phyloP scores from a whole-genome alignment of 64 coral and sea anemone genomes.

The Montipora efflorescens region DNA sequence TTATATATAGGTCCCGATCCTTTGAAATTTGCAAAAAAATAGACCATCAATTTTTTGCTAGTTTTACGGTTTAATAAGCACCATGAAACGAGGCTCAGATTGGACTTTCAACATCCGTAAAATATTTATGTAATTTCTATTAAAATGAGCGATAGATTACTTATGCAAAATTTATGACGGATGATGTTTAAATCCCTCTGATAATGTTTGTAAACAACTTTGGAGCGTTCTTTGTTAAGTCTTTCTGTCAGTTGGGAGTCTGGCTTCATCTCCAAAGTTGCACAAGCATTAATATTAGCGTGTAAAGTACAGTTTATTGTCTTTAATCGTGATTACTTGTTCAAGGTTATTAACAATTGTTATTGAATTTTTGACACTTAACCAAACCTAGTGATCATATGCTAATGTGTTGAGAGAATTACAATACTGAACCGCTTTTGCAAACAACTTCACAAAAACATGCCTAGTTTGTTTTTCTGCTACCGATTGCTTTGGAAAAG shows the following conservation, averaged over 20 bases:
- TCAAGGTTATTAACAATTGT: neutral
- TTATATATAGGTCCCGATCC: neutral
- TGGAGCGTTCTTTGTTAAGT: neutral
- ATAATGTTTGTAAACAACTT: slow-evolving; percentile 8
- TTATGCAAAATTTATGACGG: neutral
- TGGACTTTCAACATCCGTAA: neutral
- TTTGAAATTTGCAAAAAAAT: no score
- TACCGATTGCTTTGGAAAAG: slow-evolving; percentile 4
- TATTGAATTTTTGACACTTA: neutral
- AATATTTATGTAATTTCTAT: slow-evolving; percentile 13
- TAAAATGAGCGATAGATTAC: neutral
- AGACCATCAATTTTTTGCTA: no score
- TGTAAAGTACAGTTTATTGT: neutral
- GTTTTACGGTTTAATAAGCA: neutral
- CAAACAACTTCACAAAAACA: neutral
- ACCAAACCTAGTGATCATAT: neutral
- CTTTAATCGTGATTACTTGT: neutral
- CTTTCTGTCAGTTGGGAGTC: neutral
- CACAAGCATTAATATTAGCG: neutral
- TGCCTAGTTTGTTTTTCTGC: neutral
- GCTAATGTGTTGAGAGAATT: neutral
- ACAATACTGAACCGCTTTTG: neutral
- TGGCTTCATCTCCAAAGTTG: neutral
- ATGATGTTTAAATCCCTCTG: neutral
- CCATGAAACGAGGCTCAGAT: neutral